These are phyloP conservation scores for Lamproptera curius DNA, from an alignment of 2,888 invertebrate species.

Conservation along the genomic window DNA sequence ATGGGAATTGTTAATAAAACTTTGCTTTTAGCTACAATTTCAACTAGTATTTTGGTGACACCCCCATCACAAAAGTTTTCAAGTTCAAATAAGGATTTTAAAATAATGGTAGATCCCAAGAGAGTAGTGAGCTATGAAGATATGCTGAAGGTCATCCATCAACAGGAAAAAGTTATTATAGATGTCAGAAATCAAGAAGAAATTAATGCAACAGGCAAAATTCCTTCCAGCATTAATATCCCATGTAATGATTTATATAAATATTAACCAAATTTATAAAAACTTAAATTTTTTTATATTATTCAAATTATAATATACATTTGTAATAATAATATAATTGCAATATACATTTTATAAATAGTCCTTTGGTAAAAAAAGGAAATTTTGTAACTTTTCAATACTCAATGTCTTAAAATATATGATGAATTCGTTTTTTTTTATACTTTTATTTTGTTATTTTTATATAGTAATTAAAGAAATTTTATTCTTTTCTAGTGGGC, in stretches of 20 bases:
- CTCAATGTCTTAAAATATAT: too few relatives aligned
- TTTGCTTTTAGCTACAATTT: neutral
- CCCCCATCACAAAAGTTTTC: slow-evolving; percentile 25
- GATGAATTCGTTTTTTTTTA: too few relatives aligned
- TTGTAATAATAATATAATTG: too few relatives aligned
- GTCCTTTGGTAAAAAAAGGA: too few relatives aligned
- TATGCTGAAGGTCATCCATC: slow-evolving; percentile 54
- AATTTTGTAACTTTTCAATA: too few relatives aligned
- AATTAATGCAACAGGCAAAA: slow-evolving; percentile 81
- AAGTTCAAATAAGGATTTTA: slow-evolving; percentile 22
- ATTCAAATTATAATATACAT: too few relatives aligned
- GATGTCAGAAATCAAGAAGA: slow-evolving; percentile 88
- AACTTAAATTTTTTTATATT: too few relatives aligned
- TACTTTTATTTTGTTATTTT: too few relatives aligned
- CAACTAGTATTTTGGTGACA: neutral
- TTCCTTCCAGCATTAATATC: slow-evolving; percentile 88
- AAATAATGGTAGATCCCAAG: slow-evolving; percentile 55
- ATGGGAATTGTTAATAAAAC: too few relatives aligned
- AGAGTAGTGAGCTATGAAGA: slow-evolving; percentile 62
- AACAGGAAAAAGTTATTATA: slow-evolving; percentile 79
- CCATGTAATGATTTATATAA: slow-evolving; percentile 76
- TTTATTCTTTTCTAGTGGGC: slow-evolving; percentile 42
- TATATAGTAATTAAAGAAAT: too few relatives aligned
- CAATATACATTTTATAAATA: too few relatives aligned
- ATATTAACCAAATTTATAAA: too few relatives aligned